These are phyloP conservation scores for Cylindroiulus punctatus DNA, from an alignment of 2,888 invertebrate species.

Conservation along the genomic window DNA sequence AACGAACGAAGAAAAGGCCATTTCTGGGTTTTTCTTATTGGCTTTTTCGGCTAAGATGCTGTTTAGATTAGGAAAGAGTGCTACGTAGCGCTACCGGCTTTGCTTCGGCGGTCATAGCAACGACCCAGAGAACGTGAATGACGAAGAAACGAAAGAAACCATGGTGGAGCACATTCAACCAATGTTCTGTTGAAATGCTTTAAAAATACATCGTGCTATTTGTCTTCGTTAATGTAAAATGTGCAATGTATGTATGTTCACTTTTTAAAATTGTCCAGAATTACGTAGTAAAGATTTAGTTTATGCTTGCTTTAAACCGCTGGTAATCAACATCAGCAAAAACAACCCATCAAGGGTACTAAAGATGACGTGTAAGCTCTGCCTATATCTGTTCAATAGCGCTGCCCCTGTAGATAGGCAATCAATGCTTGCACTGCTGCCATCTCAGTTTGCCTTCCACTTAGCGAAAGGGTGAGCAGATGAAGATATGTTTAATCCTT, in stretches of 20 bases:
- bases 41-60: background rate
- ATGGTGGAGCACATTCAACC: background rate
- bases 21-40: background rate
- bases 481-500: background rate
- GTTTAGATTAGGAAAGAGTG: background rate
- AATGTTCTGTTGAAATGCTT: no score
- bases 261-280: no score
- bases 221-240: no score
- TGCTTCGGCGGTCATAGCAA: background rate
- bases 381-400: no score
- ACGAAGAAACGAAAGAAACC: background rate
- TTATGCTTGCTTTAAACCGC: no score
- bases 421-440: background rate
- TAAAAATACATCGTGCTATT: no score
- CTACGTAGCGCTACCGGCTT: background rate
- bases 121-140: background rate
- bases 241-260: no score
- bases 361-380: no score
- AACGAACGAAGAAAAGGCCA: constrained; percentile 9
- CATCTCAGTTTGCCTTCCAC: background rate
- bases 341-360: no score
- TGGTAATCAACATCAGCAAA: no score
- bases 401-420: background rate
- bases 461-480: background rate
- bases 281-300: no score